These are phyloP conservation scores for Rhagologus leucostigma DNA, from an alignment of 2,113 vertebrate species.

Conservation along the genomic window DNA sequence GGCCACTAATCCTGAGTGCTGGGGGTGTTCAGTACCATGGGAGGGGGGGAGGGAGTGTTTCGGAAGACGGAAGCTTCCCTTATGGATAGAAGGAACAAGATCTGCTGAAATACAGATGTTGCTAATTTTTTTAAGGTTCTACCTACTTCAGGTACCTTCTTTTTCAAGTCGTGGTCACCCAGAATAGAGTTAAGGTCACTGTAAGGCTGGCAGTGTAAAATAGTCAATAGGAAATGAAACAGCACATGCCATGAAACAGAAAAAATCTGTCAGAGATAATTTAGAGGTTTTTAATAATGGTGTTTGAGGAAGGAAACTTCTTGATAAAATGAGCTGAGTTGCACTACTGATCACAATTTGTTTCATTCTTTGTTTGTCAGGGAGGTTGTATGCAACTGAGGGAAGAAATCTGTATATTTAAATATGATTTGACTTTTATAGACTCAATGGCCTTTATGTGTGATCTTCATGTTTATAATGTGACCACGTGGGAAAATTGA, in stretches of 20 bases:
- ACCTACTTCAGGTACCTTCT: background rate
- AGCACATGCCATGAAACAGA: background rate
- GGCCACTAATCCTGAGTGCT: background rate
- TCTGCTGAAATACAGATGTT: background rate
- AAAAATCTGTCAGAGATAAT: background rate
- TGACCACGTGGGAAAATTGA: background rate
- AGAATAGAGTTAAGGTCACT: background rate
- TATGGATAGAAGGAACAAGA: background rate
- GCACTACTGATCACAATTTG: background rate
- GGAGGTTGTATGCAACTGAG: background rate
- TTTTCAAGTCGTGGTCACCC: background rate
- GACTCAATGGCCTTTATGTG: background rate
- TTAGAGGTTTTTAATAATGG: background rate
- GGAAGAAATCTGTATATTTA: background rate
- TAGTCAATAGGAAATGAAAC: background rate
- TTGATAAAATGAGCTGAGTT: background rate
- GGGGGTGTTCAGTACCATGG: background rate
- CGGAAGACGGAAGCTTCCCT: background rate
- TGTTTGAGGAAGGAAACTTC: background rate
- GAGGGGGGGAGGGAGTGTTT: background rate
- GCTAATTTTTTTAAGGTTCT: background rate
- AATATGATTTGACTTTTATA: background rate
- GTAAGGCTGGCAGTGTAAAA: background rate
- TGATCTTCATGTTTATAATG: background rate
- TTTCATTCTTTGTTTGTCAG: background rate